Conservation (phyloP, 2,797 vertebrate species). For the Propithecus deckenii region DNA sequence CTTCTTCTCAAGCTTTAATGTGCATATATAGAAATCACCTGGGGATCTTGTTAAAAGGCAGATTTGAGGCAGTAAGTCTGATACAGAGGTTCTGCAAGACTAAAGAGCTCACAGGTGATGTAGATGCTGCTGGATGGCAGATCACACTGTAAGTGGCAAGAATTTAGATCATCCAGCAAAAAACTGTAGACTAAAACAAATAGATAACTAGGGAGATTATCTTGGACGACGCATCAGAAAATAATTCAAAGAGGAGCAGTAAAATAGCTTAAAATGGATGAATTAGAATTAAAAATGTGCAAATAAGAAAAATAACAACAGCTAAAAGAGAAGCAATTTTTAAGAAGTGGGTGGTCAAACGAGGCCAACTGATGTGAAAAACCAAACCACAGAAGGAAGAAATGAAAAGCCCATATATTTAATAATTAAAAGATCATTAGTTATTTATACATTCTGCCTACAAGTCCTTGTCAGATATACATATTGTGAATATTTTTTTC, state of each 20-base stretch:
- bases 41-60: background rate
- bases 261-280: background rate
- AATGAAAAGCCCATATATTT: background rate
- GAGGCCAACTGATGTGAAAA: background rate
- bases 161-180: background rate
- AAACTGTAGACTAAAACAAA: background rate
- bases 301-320: background rate
- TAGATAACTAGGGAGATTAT: background rate
- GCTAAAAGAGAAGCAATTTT: background rate
- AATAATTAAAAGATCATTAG: background rate
- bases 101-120: background rate
- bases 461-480: background rate
- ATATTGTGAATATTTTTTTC: background rate
- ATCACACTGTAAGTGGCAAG: background rate
- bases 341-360: background rate
- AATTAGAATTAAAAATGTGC: background rate
- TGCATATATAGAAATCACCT: background rate
- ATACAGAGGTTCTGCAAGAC: background rate
- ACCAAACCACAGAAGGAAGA: background rate
- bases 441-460: background rate
- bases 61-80: background rate
- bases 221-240: background rate
- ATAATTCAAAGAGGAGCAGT: background rate
- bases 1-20: background rate
- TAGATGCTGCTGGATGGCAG: background rate